A percentile compares a stretch with the other conserved stretches of the same genome.
Conservation (phyloP, 2,797 vertebrate genomes). For the Sphenodon punctatus region DNA sequence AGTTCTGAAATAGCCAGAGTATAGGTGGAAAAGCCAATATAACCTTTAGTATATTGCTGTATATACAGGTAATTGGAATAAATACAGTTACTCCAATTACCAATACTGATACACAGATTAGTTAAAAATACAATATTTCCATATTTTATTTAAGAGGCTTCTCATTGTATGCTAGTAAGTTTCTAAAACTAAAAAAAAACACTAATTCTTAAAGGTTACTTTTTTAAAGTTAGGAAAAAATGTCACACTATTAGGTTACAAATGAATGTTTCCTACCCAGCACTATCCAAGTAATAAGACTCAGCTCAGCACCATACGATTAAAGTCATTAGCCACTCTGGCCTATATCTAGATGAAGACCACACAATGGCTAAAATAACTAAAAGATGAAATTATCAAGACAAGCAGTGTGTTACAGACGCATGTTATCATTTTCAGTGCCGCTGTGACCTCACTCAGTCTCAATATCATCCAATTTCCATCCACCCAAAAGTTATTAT, state of each 20-base stretch:
- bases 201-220: slow-evolving; percentile 2
- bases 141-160: not conserved
- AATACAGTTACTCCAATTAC: too few relatives aligned
- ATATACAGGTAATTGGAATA: too few relatives aligned
- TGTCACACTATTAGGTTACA: not conserved
- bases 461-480: not conserved
- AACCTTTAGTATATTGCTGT: too few relatives aligned
- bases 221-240: not conserved
- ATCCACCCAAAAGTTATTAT: not conserved
- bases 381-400: not conserved
- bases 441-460: not conserved
- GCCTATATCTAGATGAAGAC: not conserved
- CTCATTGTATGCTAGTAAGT: not conserved
- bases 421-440: not conserved
- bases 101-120: not conserved
- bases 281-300: not conserved
- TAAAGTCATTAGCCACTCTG: not conserved
- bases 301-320: rapidly evolving
- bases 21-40: too few relatives aligned
- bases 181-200: slow-evolving; percentile 13
- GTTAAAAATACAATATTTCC: not conserved
- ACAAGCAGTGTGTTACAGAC: not conserved
- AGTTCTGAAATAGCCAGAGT: too few relatives aligned
- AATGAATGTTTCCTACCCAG: not conserved
- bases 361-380: slow-evolving; percentile 1